A percentile compares a stretch with the other conserved stretches of the same genome.
Evolutionary conservation across 1,140 invertebrate genomes (phyloP).

Genomic region (Aphidius gifuensis): DNA sequence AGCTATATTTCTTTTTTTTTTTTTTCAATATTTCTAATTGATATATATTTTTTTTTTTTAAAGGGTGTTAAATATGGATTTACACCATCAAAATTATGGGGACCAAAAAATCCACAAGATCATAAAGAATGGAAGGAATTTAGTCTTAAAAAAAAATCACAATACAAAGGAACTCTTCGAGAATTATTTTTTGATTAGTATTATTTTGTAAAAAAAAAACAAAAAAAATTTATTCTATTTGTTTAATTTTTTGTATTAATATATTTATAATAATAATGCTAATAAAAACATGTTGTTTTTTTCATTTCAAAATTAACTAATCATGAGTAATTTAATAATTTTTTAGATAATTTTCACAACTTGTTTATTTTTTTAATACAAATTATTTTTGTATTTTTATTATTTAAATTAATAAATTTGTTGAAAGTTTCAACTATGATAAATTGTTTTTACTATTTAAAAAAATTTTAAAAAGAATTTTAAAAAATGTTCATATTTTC

Average conservation of each 20-base stretch:
- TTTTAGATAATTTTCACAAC: too few relatives aligned
- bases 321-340: too few relatives aligned
- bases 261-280: slow-evolving; percentile 35
- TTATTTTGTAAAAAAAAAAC: not conserved
- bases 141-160: slow-evolving; percentile 31
- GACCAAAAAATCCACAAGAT: slow-evolving; percentile 34
- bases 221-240: slow-evolving; percentile 12
- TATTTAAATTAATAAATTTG: too few relatives aligned
- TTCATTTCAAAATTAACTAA: too few relatives aligned
- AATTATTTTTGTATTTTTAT: too few relatives aligned
- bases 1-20: not conserved
- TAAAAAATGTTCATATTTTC: too few relatives aligned
- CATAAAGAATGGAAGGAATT: slow-evolving; percentile 40
- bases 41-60: slow-evolving; percentile 32
- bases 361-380: too few relatives aligned
- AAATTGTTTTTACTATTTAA: too few relatives aligned
- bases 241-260: slow-evolving; percentile 40
- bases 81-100: slow-evolving; percentile 37
- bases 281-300: too few relatives aligned
- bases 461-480: too few relatives aligned
- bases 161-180: slow-evolving; percentile 15
- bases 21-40: not conserved
- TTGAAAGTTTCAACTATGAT: too few relatives aligned
- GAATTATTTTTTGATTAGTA: slow-evolving; percentile 34
- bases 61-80: slow-evolving; percentile 27